These are phyloP conservation scores for Cavia aperea DNA, from an alignment of 2,113 vertebrate species.

Conservation along the genomic window DNA sequence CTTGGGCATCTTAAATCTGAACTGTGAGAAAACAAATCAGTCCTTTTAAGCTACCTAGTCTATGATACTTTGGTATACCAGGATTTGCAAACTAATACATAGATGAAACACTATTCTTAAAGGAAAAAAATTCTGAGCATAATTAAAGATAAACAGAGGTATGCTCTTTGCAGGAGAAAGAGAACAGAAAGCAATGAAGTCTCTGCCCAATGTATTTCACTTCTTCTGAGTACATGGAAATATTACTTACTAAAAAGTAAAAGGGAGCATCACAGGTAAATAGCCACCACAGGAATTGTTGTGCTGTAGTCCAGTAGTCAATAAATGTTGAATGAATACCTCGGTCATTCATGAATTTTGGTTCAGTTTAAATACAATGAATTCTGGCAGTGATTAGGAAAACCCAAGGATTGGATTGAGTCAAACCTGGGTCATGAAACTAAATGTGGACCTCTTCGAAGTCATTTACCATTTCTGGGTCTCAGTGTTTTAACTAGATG, in stretches of 20 bases:
- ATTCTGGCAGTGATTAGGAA: slow-evolving; percentile 9
- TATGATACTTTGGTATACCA: background rate
- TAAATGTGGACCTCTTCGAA: background rate
- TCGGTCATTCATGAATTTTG: background rate
- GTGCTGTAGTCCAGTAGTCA: background rate
- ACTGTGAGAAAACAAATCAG: background rate
- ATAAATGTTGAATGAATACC: background rate
- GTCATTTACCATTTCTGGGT: background rate
- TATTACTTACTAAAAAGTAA: background rate
- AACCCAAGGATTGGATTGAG: background rate
- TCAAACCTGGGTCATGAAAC: slow-evolving; percentile 13
- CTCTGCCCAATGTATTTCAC: background rate
- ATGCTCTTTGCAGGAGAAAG: background rate
- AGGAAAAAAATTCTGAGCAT: background rate
- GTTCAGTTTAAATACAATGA: slow-evolving; percentile 1
- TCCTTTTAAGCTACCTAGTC: background rate
- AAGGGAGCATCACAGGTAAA: background rate
- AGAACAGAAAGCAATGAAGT: background rate
- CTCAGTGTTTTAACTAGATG: slow-evolving; percentile 6
- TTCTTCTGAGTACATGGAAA: slow-evolving; percentile 8
- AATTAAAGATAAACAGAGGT: background rate
- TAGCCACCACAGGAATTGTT: background rate
- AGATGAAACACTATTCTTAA: background rate
- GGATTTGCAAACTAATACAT: background rate
- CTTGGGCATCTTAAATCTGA: background rate